Base-by-base conservation (phyloP, 2,797 vertebrate species). In the Phrynocephalus forsythii region DNA sequence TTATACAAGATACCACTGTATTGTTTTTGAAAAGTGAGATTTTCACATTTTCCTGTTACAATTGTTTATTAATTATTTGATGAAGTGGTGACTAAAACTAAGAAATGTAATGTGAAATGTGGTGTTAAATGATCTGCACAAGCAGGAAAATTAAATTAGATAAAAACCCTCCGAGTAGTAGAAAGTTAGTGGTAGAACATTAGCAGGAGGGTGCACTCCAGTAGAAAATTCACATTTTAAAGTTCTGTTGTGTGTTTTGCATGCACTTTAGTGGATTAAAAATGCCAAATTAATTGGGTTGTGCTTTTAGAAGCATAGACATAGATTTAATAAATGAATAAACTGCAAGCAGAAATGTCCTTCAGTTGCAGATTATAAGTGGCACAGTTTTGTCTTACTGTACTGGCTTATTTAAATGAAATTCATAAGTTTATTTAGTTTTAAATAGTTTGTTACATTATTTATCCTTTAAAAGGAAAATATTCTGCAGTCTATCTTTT, bases 311-410 rank as follows among this genome's bases (percentile, higher is more conserved):
- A 95, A 96, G 90, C 95, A 96, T 95, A 97, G 95, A 97, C 95
- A 95, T 96, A 95, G 87, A 93, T 97, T 97, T 97, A 97, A 97
- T 98, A 98, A 98, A 95, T 96, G 97, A 97, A 97, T 97, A 66
- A 66, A 44, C 60, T 67, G 33, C 3, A 67, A 71, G 10, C 18
- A 97, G 93, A 96, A 97, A 98, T 94, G 97, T 97, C 96, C 96
- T 96, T 92, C 97, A 96, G 97, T 96, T 97, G 95, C 95, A 87
- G 92, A 91, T 90, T 91, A 13, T 90, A 93, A 91, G 90, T 94
- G 90, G 93, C 94, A 89, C 1, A 91, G 79, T 92, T 56, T 87
- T 91, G 68, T 84, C 88, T 87, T 60, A 92, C 87, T 93, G 88
- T 89, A 63, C 16, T n/a, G 3, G 30, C 92, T 94, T 89, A 77